A percentile compares a stretch with the other conserved stretches of the same genome.
Evolutionary conservation across 2,888 invertebrate species (phyloP).

Genomic region (Lacanobia oleracea): DNA sequence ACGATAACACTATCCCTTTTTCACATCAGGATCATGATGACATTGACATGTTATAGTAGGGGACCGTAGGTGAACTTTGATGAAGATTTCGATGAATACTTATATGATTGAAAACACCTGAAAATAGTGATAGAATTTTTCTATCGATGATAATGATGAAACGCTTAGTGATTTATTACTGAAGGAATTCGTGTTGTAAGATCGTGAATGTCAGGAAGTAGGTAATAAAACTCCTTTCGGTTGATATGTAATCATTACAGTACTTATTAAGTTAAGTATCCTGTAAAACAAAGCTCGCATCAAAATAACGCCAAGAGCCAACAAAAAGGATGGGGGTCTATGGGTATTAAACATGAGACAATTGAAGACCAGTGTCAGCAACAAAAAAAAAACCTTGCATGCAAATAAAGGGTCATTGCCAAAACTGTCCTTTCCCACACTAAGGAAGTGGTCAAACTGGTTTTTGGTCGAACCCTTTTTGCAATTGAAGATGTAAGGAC

Average conservation of each 20-base stretch:
- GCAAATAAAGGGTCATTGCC: constrained; percentile 85
- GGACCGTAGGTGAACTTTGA: too few species aligned
- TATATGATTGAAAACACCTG: too few species aligned
- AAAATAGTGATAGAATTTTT: background rate
- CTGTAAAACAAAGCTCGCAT: background rate
- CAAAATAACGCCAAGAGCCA: constrained; percentile 3
- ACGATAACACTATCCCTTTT: too few species aligned
- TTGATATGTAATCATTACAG: constrained; percentile 2
- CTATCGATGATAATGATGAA: background rate
- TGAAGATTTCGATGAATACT: too few species aligned
- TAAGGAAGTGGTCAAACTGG: constrained; percentile 83
- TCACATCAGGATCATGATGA: too few species aligned
- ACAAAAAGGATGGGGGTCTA: background rate
- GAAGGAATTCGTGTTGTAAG: constrained; percentile 28
- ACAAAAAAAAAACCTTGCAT: constrained; percentile 60
- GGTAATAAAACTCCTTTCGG: background rate
- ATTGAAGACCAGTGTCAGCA: background rate
- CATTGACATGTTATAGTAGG: too few species aligned
- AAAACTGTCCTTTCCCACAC: constrained; percentile 84
- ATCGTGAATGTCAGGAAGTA: constrained; percentile 19
- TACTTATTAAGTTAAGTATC: background rate
- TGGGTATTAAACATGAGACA: background rate
- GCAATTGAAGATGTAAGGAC: constrained; percentile 72
- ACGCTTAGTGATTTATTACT: background rate
- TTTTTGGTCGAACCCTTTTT: constrained; percentile 83